Evolutionary conservation across 1,140 invertebrate genomes (phyloP).

Genomic region (Aphelinus certus): DNA sequence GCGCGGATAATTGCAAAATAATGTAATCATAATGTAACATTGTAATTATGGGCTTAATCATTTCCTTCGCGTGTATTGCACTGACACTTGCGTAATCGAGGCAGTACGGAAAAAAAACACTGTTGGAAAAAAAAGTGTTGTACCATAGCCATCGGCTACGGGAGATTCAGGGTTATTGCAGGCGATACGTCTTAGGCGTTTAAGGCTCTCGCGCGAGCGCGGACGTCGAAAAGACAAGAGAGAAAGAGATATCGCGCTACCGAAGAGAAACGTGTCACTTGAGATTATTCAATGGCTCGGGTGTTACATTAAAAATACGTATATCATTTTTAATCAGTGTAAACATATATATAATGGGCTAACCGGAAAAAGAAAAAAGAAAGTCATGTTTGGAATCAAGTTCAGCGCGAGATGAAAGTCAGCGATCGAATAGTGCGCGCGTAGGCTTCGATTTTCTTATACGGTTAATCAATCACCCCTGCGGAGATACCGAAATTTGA

Average conservation of each 20-base stretch:
- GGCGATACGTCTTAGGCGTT: not conserved
- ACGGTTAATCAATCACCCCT: too few species aligned
- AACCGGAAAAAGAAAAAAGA: constrained; percentile 4
- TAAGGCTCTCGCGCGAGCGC: not conserved
- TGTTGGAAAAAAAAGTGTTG: not conserved
- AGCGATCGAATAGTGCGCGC: not conserved
- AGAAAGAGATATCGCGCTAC: too few species aligned
- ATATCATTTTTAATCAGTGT: constrained; percentile 7
- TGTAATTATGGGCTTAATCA: constrained; percentile 9
- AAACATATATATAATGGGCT: not conserved
- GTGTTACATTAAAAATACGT: not conserved
- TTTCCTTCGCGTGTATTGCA: not conserved
- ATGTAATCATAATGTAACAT: not conserved
- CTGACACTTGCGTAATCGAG: constrained; percentile 9
- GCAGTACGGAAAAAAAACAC: not conserved
- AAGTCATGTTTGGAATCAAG: constrained; percentile 26
- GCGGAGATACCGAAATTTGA: too few species aligned
- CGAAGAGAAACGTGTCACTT: not conserved
- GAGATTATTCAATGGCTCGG: constrained; percentile 17
- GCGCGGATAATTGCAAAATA: constrained; percentile 9
- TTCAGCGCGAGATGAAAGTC: constrained; percentile 19
- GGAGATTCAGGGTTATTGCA: constrained; percentile 9
- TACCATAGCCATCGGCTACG: not conserved
- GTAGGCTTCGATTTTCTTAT: not conserved
- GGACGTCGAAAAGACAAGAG: too few species aligned